A percentile compares a stretch with the other conserved stretches of the same genome.
Conservation (phyloP, 2,888 invertebrate genomes). For the Hydraecia micacea region DNA sequence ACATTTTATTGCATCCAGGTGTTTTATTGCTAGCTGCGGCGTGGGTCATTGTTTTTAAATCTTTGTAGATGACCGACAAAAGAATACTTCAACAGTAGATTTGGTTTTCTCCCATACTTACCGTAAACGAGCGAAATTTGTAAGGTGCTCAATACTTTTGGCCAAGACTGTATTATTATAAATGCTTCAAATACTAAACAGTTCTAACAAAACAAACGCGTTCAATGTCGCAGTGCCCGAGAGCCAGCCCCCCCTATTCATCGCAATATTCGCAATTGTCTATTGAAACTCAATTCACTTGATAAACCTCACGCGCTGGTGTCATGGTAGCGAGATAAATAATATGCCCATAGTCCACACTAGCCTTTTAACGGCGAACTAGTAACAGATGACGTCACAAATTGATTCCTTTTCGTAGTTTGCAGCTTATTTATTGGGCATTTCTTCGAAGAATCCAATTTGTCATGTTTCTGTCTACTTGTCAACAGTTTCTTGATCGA, state of each 20-base stretch:
- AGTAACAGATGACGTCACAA: constrained; percentile 7
- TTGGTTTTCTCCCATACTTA: no score
- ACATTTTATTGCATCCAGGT: no score
- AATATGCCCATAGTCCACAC: constrained; percentile 25
- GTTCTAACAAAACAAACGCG: constrained; percentile 13
- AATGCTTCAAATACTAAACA: background rate
- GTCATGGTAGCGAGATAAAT: constrained; percentile 30
- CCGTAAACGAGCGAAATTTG: no score
- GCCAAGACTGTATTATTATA: no score
- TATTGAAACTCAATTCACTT: constrained; percentile 54
- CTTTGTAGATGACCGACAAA: no score
- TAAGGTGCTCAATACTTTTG: no score
- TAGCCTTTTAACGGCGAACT: constrained; percentile 17
- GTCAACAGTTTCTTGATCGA: background rate
- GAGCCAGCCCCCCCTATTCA: constrained; percentile 15
- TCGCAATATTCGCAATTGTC: constrained; percentile 42
- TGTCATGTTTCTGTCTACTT: background rate
- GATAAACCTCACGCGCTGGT: constrained; percentile 38
- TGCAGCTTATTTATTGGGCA: background rate
- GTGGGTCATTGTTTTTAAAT: no score
- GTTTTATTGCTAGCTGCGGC: no score
- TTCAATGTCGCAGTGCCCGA: constrained; percentile 29
- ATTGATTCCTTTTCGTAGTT: constrained; percentile 4
- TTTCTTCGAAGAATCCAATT: background rate
- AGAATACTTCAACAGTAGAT: no score